Evolutionary conservation across 2,113 vertebrate species (phyloP).

Genomic region (Lynx canadensis): DNA sequence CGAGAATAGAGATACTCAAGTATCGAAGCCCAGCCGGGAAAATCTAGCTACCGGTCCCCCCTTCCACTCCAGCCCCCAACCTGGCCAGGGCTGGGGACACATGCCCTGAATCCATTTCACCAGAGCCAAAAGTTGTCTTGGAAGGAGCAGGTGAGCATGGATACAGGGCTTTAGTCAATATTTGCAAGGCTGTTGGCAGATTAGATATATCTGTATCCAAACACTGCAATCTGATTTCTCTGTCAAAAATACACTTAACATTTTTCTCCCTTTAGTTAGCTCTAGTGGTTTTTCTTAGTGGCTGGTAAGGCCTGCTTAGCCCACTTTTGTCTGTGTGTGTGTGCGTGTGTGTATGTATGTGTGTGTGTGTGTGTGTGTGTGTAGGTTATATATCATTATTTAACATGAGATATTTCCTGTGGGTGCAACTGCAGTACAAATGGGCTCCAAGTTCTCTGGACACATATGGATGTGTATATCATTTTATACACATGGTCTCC

Average conservation of each 20-base stretch:
- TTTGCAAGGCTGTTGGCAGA: slow-evolving; percentile 77
- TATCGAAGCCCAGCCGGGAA: neutral
- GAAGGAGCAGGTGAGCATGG: slow-evolving; percentile 53
- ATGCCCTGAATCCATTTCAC: neutral
- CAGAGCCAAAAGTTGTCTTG: slow-evolving; percentile 41
- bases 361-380: neutral
- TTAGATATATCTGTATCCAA: slow-evolving; percentile 76
- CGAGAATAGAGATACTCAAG: neutral
- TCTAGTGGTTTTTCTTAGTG: slow-evolving; percentile 1
- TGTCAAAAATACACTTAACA: slow-evolving; percentile 73
- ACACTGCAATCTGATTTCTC: slow-evolving; percentile 75
- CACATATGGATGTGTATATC: slow-evolving; percentile 21
- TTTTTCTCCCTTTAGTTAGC: slow-evolving; percentile 44
- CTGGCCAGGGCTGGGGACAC: neutral
- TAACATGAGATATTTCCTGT: slow-evolving; percentile 59
- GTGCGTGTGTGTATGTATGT: neutral
- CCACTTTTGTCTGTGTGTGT: neutral
- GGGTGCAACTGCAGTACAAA: slow-evolving; percentile 25
- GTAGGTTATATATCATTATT: slow-evolving; percentile 51
- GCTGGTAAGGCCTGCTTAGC: slow-evolving; percentile 36
- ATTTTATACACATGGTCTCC: slow-evolving; percentile 11
- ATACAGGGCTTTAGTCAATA: slow-evolving; percentile 74
- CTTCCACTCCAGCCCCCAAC: neutral
- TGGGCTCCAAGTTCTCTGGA: slow-evolving; percentile 42
- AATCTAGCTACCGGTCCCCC: neutral